Base-by-base conservation (phyloP, 2,113 vertebrate species). In the Chlorodrepanis virens region DNA sequence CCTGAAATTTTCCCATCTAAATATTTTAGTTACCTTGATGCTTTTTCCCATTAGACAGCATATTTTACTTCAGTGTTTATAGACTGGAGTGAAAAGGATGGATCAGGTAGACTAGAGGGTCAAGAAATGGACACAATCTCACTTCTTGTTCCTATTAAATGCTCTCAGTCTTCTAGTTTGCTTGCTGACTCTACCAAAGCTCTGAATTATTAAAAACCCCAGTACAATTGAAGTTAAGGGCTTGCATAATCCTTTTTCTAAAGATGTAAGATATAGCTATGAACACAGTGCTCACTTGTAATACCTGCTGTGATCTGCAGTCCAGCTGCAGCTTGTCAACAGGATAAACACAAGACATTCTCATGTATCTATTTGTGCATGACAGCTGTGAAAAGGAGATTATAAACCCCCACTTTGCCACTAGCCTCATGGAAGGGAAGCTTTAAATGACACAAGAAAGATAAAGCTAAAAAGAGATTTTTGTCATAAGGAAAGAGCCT, bases 311-410 rank as follows among this genome's bases (percentile, higher is more conserved):
- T 80, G 89, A 94, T 93, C 56, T 80, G 44, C 75, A 82, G 70
- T 67, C 70, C 86, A 88, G 71, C 71, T 89, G 65, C 60, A 78
- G 64, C 72, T 78, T 87, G 69, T 75, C 94, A 86, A 81, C 72
- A 79, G 77, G 65, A 90, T 64, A 67, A 89, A 80, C 78, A 77
- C 35, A 63, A 85, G 76, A 78, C 72, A 84, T 59, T 45, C 21
- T 56, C 70, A 20, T 69, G 50, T 45, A 87, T 57, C 52, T 72
- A 67, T 74, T 83, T 89, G 84, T 5, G 2, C 45, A 69, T 60
- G 92, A 67, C 75, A 95, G 78, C 56, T 91, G 45, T 83, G 61
- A 74, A 94, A 96, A 96, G 40, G 23, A 70, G 81, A 87, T 94
- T 94, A 87, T 49, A 85, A 84, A 87, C 35, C 33, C 39, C n/a